Conservation (phyloP, 2,113 vertebrate species). For the Oryzias curvinotus region DNA sequence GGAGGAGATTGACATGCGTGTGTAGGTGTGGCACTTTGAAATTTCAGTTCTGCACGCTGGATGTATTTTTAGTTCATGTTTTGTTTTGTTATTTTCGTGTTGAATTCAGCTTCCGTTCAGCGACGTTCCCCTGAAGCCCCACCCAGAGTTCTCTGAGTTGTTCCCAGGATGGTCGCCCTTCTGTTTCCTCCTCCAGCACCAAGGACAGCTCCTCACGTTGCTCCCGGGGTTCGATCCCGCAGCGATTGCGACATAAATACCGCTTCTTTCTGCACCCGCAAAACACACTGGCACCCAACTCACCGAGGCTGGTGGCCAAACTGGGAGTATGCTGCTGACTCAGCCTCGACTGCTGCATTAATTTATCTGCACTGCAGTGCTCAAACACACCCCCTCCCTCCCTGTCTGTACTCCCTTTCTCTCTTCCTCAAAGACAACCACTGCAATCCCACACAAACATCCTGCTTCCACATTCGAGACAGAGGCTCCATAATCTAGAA, state of each 20-base stretch:
- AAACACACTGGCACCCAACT: constrained; percentile 15
- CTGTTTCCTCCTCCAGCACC: constrained; percentile 29
- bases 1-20: not conserved
- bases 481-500: constrained; percentile 29
- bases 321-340: constrained; percentile 80
- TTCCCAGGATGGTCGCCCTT: not conserved
- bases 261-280: not conserved
- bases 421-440: constrained; percentile 35
- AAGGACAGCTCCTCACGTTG: constrained; percentile 42
- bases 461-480: constrained; percentile 1
- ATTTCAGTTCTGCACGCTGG: constrained; percentile 48
- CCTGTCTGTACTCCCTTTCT: constrained; percentile 34
- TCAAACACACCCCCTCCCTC: constrained; percentile 63
- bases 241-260: no score
- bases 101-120: not conserved
- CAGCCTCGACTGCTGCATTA: constrained; percentile 80
- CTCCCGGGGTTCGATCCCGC: not conserved
- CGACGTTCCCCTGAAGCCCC: constrained; percentile 16
- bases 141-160: constrained; percentile 9
- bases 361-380: constrained; percentile 85
- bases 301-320: constrained; percentile 59
- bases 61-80: constrained; percentile 15
- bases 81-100: not conserved
- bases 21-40: constrained; percentile 68
- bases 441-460: constrained; percentile 45